A percentile compares a stretch with the other conserved stretches of the same genome.
Conservation (phyloP, 2,113 vertebrate species). For the Turdus rufiventris region DNA sequence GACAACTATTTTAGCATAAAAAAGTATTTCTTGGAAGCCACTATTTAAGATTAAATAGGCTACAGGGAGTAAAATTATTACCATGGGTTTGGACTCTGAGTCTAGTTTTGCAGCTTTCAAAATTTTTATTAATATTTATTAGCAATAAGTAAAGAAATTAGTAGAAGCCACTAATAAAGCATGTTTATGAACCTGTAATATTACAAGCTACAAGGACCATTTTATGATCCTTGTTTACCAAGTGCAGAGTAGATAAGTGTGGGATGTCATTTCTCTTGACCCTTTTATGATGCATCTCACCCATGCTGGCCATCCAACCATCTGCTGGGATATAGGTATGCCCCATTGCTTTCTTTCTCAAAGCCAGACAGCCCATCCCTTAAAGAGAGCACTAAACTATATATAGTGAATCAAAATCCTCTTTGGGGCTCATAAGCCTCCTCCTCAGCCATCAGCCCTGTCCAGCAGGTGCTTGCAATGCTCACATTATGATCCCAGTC, state of each 20-base stretch:
- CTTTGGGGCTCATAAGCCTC: neutral
- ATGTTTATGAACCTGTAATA: neutral
- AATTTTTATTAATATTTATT: neutral
- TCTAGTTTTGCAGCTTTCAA: neutral
- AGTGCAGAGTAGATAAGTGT: neutral
- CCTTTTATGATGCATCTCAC: neutral
- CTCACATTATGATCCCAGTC: neutral
- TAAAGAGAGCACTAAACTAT: neutral
- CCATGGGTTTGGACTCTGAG: neutral
- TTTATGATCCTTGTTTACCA: neutral
- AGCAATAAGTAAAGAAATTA: neutral
- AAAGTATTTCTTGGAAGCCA: neutral
- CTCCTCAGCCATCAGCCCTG: neutral
- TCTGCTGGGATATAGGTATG: neutral
- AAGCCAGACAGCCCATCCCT: neutral
- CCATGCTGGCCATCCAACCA: neutral
- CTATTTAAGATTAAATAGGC: neutral
- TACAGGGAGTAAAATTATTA: neutral
- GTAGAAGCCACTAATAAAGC: neutral
- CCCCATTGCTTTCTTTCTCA: neutral
- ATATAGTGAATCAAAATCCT: neutral
- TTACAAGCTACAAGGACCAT: neutral
- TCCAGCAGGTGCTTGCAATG: neutral
- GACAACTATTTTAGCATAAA: neutral
- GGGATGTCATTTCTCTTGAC: neutral